Conservation (phyloP, 2,888 invertebrate species). For the Hyposoter didymator region DNA sequence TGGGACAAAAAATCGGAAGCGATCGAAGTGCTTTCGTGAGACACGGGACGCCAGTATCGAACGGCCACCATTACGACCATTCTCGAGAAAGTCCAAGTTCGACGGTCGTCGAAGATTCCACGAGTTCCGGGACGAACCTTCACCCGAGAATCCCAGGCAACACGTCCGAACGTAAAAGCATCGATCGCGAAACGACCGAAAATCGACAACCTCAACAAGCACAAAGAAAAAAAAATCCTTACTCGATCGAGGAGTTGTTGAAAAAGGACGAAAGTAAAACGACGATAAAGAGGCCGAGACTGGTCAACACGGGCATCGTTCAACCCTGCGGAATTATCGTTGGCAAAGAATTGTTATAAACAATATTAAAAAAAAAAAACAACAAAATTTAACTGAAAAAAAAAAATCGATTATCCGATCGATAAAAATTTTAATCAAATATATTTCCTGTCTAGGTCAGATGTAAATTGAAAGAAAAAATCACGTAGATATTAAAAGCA, state of each 20-base stretch:
- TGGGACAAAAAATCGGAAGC: conserved; percentile 79
- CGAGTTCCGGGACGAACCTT: conserved; percentile 58
- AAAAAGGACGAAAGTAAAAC: conserved; percentile 91
- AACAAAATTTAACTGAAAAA: neutral
- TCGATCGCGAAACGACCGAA: conserved; percentile 62
- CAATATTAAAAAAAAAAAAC: conserved; percentile 24
- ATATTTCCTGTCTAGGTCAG: conserved; percentile 50
- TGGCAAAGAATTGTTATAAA: conserved; percentile 82
- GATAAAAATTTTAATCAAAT: conserved; percentile 22
- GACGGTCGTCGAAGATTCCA: conserved; percentile 58
- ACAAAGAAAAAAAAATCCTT: conserved; percentile 90
- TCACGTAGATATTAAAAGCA: conserved; percentile 52
- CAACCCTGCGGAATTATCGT: conserved; percentile 87
- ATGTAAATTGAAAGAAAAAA: conserved; percentile 51
- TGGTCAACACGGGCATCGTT: conserved; percentile 85
- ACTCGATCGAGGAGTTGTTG: conserved; percentile 94
- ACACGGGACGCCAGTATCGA: conserved; percentile 75
- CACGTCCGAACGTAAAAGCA: conserved; percentile 56
- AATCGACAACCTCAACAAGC: conserved; percentile 72
- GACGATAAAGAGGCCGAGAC: conserved; percentile 80
- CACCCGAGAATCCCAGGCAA: conserved; percentile 52
- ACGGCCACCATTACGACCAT: conserved; percentile 69
- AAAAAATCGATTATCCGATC: conserved; percentile 18
- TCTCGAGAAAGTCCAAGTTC: conserved; percentile 72
- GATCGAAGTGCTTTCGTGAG: conserved; percentile 81